Evolutionary conservation across 2,888 invertebrate species (phyloP).

Genomic region (Nomada ruficornis): DNA sequence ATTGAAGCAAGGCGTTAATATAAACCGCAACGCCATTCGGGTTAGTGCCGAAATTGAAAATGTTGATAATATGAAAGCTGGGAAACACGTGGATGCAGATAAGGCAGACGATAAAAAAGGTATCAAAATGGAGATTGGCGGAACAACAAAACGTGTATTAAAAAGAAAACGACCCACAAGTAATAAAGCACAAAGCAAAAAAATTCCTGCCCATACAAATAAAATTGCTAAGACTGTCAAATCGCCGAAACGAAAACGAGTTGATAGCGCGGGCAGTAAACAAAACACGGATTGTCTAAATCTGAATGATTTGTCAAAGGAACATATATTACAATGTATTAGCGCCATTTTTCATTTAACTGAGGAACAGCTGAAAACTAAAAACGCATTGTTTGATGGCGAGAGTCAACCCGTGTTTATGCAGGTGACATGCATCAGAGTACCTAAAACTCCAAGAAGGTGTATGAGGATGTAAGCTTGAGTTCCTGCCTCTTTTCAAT

Average conservation of each 20-base stretch:
- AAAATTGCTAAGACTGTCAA: constrained; percentile 6
- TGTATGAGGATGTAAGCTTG: constrained; percentile 88
- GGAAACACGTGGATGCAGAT: background rate
- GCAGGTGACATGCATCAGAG: constrained; percentile 88
- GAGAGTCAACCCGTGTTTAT: constrained; percentile 86
- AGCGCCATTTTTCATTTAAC: constrained; percentile 80
- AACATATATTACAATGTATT: constrained; percentile 79
- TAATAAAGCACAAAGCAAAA: background rate
- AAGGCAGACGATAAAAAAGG: background rate
- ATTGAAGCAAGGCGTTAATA: background rate
- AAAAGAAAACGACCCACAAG: constrained; percentile 10
- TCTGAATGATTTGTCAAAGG: constrained; percentile 63
- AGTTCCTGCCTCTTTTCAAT: constrained; percentile 24
- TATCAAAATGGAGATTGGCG: background rate
- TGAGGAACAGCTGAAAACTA: constrained; percentile 76
- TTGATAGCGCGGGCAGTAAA: background rate
- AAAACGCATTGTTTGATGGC: constrained; percentile 85
- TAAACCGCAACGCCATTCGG: background rate
- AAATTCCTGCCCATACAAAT: background rate
- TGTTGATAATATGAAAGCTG: background rate
- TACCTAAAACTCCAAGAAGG: constrained; percentile 87
- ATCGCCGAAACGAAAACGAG: constrained; percentile 13
- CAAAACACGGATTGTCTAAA: constrained; percentile 24
- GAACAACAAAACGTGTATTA: background rate
- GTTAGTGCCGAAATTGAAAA: background rate